A percentile compares a stretch with the other conserved stretches of the same genome.
phyloP scores from a whole-genome alignment of 2,797 vertebrate species.

The Simalia tracyae region DNA sequence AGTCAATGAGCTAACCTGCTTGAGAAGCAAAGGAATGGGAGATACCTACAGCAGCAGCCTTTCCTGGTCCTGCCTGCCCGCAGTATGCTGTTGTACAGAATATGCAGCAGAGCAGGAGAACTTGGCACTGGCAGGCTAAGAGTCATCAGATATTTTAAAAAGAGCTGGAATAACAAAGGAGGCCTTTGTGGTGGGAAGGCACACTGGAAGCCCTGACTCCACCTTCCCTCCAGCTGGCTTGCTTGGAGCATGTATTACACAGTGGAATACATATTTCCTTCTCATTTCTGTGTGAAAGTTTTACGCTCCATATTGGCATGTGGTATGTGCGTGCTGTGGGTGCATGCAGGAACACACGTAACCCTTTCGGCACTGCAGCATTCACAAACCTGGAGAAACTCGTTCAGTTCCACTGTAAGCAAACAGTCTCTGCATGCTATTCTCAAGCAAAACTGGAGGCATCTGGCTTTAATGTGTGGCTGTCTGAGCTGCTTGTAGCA shows the following conservation, averaged over 20 bases:
- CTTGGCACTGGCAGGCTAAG: slow-evolving; percentile 71
- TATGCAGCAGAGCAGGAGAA: slow-evolving; percentile 68
- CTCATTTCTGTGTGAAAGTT: slow-evolving; percentile 60
- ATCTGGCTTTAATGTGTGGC: not conserved
- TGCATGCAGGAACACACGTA: slow-evolving; percentile 43
- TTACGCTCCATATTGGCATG: slow-evolving; percentile 49
- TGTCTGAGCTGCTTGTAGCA: slow-evolving; percentile 23
- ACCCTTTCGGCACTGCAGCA: slow-evolving; percentile 60
- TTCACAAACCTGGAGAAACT: slow-evolving; percentile 3
- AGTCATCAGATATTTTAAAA: slow-evolving; percentile 79
- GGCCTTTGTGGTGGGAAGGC: slow-evolving; percentile 70
- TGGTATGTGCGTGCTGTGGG: not conserved
- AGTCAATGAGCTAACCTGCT: slow-evolving; percentile 49
- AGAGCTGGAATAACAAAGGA: slow-evolving; percentile 77
- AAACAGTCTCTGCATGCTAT: not conserved
- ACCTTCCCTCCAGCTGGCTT: slow-evolving; percentile 52
- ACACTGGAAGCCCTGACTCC: slow-evolving; percentile 50
- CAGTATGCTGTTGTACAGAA: slow-evolving; percentile 73
- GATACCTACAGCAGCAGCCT: slow-evolving; percentile 53
- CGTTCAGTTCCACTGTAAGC: not conserved
- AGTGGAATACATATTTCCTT: slow-evolving; percentile 60
- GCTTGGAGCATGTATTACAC: slow-evolving; percentile 60
- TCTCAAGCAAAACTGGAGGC: not conserved
- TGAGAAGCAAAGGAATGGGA: slow-evolving; percentile 59
- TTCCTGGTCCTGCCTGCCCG: slow-evolving; percentile 58